Percentiles rank a stretch among this genome's conserved stretches.
These are phyloP conservation scores for Gallinago nigripennis DNA, from an alignment of 2,797 vertebrate species.

Conservation along the genomic window DNA sequence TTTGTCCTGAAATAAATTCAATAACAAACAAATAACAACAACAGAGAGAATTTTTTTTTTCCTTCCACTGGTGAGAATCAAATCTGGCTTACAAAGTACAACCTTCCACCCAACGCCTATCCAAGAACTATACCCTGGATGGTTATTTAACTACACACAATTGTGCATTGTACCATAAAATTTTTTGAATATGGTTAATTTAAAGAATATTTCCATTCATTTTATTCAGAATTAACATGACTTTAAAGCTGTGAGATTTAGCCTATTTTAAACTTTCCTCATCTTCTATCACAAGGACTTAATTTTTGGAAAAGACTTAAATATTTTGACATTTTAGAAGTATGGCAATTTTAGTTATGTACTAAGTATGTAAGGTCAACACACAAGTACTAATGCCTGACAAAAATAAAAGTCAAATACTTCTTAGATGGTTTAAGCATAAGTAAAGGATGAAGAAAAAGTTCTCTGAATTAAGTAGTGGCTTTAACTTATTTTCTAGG, in stretches of 20 bases:
- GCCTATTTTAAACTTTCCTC: background rate
- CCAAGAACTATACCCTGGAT: background rate
- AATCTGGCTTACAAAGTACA: background rate
- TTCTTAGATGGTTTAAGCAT: background rate
- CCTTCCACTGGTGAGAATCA: background rate
- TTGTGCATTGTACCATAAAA: background rate
- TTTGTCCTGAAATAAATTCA: background rate
- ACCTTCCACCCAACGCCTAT: background rate
- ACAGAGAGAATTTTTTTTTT: background rate
- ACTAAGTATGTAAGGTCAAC: background rate
- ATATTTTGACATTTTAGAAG: background rate
- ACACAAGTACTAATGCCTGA: background rate
- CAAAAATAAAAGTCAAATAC: background rate
- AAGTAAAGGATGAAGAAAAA: background rate
- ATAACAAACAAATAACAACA: background rate
- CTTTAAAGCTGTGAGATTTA: background rate
- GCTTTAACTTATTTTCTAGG: background rate
- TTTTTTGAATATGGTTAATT: background rate
- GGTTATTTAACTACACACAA: background rate
- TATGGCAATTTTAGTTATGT: background rate
- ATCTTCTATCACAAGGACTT: background rate
- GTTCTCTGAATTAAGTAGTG: background rate
- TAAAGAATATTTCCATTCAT: background rate
- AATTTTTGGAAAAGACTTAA: background rate
- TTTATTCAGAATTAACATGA: background rate